Evolutionary conservation across 1,140 invertebrate species (phyloP).

Genomic region (Formica selysi): DNA sequence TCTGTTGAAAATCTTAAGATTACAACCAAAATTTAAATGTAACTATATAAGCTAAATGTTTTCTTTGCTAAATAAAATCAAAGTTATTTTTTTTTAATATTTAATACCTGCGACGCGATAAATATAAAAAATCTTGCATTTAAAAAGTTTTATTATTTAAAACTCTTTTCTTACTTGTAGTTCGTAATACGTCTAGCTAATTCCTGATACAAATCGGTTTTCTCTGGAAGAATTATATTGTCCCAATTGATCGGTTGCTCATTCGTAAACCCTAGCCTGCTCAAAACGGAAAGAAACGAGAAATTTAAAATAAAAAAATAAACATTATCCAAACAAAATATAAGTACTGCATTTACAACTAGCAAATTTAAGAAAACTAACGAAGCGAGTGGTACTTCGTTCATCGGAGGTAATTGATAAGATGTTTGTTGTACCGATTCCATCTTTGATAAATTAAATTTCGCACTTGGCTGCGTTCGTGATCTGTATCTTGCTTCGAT

Average conservation of each 20-base stretch:
- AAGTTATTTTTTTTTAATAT: background rate
- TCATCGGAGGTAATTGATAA: conserved; percentile 49
- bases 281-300: background rate
- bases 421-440: conserved; percentile 66
- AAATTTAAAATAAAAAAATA: background rate
- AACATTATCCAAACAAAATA: background rate
- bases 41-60: background rate
- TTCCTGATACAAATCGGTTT: conserved; percentile 87
- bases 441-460: conserved; percentile 67
- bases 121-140: background rate
- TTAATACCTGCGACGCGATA: background rate
- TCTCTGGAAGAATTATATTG: conserved; percentile 86
- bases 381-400: conserved; percentile 82
- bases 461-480: conserved; percentile 71
- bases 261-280: conserved; percentile 86
- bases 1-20: background rate
- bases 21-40: background rate
- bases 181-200: conserved; percentile 87
- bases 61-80: background rate
- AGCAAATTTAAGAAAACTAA: conserved; percentile 68
- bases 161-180: conserved; percentile 85
- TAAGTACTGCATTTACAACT: conserved; percentile 5
- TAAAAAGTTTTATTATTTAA: conserved; percentile 13
- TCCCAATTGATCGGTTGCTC: conserved; percentile 87
- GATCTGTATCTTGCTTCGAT: conserved; percentile 73